Evolutionary conservation across 1,140 invertebrate species (phyloP), one percentile per base, ranked within the genome.

Genomic region (Samia ricini): DNA sequence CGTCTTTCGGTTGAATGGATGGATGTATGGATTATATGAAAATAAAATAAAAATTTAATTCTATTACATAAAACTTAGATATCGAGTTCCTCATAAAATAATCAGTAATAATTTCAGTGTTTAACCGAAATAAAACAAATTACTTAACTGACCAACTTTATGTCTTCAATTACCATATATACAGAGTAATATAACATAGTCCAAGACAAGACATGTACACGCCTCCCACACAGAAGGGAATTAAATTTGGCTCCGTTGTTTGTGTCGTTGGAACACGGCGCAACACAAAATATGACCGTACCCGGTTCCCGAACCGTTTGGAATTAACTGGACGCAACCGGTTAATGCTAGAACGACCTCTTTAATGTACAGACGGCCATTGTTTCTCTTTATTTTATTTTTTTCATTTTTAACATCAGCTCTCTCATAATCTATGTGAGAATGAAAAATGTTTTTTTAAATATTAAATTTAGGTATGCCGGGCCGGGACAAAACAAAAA

Each of bases 311-410:
- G 61, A 69, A 69, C 61, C 26, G 64, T 59, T 58, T 36, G 61
- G 61, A 69, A 69, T 69, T 69, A 66, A 69, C 56, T 63, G 48
- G 48, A 51, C 56, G 54, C 63, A 69, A 65, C 63, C 57, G 51
- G 52, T 69, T 52, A 61, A n/a, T 55, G 63, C 66, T 15, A 49
- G 50, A 49, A 22, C 56, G 20, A 22, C 52, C 52, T 22, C 42
- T 62, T 62, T 62, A 59, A 49, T 56, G 26, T 20, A n/a, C n/a
- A n/a, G 58, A 33, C 52, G 59, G 48, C 21, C 48, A 58, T 12
- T 60, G 52, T 62, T 63, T 63, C 22, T 20, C n/a, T n/a, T n/a
- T n/a, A n/a, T n/a, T n/a, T n/a, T n/a, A n/a, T n/a, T n/a, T 24
- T 49, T 48, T 57, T 57, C 52, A 24, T 57, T 55, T 23, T 55